Evolutionary conservation across 2,797 vertebrate species (phyloP).

Genomic region (Melanotaenia trifasciata): DNA sequence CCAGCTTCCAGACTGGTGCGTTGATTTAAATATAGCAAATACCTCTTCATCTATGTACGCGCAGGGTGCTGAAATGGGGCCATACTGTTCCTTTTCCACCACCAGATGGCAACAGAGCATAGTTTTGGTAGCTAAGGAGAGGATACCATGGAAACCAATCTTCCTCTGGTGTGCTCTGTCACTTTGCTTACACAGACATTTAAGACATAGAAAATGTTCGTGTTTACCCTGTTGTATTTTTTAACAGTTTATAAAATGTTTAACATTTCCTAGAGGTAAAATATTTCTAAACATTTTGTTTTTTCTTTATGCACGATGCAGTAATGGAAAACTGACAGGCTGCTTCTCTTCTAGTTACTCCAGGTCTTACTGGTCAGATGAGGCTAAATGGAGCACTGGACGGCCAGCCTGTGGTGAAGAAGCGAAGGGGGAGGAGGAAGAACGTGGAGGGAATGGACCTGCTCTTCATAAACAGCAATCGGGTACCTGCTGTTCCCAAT

Average conservation of each 20-base stretch:
- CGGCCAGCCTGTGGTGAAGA: slow-evolving; percentile 91
- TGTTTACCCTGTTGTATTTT: background rate
- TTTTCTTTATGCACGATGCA: background rate
- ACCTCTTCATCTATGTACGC: background rate
- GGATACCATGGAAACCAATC: background rate
- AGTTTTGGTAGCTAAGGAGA: background rate
- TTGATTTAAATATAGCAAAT: slow-evolving; percentile 15
- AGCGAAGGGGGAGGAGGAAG: slow-evolving; percentile 93
- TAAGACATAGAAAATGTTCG: background rate
- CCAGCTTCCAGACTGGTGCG: slow-evolving; percentile 86
- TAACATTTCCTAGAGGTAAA: background rate
- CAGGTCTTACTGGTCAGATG: slow-evolving; percentile 86
- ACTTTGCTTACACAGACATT: background rate
- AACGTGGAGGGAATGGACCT: slow-evolving; percentile 96
- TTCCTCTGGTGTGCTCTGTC: background rate
- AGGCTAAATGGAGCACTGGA: slow-evolving; percentile 89
- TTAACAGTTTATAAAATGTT: background rate
- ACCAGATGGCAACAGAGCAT: slow-evolving; percentile 58
- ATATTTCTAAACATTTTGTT: background rate
- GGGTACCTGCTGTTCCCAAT: slow-evolving; percentile 81
- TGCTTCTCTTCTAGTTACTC: slow-evolving; percentile 52
- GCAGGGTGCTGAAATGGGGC: background rate
- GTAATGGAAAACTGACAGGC: slow-evolving; percentile 27
- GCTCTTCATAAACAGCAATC: slow-evolving; percentile 91
- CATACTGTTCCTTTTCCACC: slow-evolving; percentile 11